Evolutionary conservation across 2,888 invertebrate genomes (phyloP), one percentile per base, ranked within the genome.

Genomic region (Rhagium mordax): DNA sequence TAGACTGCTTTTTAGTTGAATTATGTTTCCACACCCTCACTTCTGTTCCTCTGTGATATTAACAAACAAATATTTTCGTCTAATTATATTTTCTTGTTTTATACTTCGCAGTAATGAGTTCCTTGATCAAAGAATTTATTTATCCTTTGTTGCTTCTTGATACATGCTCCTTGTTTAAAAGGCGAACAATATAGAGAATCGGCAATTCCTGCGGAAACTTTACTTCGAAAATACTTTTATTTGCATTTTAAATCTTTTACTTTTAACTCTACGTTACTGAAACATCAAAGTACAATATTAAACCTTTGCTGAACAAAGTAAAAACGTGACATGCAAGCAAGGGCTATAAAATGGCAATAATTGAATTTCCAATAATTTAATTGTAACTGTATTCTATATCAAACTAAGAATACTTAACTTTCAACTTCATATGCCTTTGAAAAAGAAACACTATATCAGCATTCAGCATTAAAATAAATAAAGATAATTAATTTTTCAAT

Each of bases 161-260:
- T 41, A 13, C n/a, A 15, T 13, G 27, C 24, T 24, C 27, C 55
- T 55, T 55, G 55, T 55, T 55, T 55, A 24, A 15, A 27, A 7
- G 24, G 55, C n/a, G 24, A 55, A 24, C 27, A 4, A 15, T 24
- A 55, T 20, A 55, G 27, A 15, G 55, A 27, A 24, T 55, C 55
- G 55, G 7, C 15, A 27, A 55, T 55, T 55, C 55, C 55, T 55
- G 21, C 55, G 15, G 55, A 55, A 55, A 55, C 55, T 55, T 27
- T 27, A 21, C n/a, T 53, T 53, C 21, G 20, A 21, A 53, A 53
- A 53, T 55, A 55, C 55, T 55, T 55, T 27, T 55, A 55, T 55
- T 55, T 55, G 55, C 13, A 55, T n/a, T 55, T 21, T 21, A 55
- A 55, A 55, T 27, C 55, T 55, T 24, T 55, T 55, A 27, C 24